A percentile compares a stretch with the other conserved stretches of the same genome.
Evolutionary conservation across 2,888 invertebrate species (phyloP).

Genomic region (Theretra japonica): DNA sequence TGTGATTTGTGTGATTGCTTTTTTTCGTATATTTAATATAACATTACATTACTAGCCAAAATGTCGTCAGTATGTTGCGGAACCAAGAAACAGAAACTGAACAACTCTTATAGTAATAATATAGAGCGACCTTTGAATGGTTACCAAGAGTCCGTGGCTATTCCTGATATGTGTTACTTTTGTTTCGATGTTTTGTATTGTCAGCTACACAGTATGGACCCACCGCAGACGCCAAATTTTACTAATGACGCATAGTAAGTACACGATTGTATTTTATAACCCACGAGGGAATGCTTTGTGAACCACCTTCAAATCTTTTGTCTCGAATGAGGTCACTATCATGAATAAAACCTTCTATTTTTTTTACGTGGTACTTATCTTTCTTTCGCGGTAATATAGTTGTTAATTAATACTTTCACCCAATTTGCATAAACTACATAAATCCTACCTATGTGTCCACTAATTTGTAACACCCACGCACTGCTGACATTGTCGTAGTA

Average conservation of each 20-base stretch:
- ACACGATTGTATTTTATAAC: slow-evolving; percentile 37
- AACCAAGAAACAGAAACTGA: slow-evolving; percentile 95
- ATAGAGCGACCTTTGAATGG: slow-evolving; percentile 85
- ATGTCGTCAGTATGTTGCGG: slow-evolving; percentile 97
- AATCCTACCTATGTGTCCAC: slow-evolving; percentile 34
- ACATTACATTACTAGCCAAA: slow-evolving; percentile 51
- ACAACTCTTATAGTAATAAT: slow-evolving; percentile 86
- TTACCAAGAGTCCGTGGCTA: slow-evolving; percentile 87
- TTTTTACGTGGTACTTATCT: not conserved
- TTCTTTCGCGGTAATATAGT: not conserved
- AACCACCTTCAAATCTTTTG: slow-evolving; percentile 55
- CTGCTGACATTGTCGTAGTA: slow-evolving; percentile 30
- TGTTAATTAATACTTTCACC: slow-evolving; percentile 41
- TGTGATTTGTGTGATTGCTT: slow-evolving; percentile 62
- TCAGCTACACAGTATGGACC: slow-evolving; percentile 96
- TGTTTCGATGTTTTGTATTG: slow-evolving; percentile 99
- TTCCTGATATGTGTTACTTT: slow-evolving; percentile 99
- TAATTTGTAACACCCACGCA: slow-evolving; percentile 36
- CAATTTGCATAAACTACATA: slow-evolving; percentile 39
- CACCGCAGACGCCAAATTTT: slow-evolving; percentile 96
- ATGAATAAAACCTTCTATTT: slow-evolving; percentile 37
- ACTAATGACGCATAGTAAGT: slow-evolving; percentile 98
- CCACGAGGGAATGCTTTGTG: slow-evolving; percentile 50
- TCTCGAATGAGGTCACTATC: slow-evolving; percentile 57
- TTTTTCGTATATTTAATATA: slow-evolving; percentile 39